Base-by-base conservation (phyloP, 2,888 invertebrate species). In the Thymelicus acteon region DNA sequence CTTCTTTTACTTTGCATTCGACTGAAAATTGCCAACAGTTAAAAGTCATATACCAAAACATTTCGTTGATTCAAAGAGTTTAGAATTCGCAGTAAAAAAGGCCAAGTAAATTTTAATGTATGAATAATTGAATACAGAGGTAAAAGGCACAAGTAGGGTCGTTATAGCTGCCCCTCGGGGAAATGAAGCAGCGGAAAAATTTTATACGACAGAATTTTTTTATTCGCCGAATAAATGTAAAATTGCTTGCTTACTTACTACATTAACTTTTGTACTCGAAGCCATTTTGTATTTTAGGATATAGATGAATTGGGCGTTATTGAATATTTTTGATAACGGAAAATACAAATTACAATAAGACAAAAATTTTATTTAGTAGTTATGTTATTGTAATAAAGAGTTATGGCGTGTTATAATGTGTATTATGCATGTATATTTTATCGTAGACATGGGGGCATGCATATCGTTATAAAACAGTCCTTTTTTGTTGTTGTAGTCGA, bases 51-150 rank as follows among this genome's bases (percentile, higher is more conserved):
- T 85, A 80, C 85, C 86, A 82, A 84, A 85, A 82, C 79, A 82
- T 82, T 79, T 81, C 76, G 80, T 80, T 78, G 84, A 83, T 85
- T 85, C 58, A 82, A 86, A 85, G 84, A 82, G 81, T 79, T 83
- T 82, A 83, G 83, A 84, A 84, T 85, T 82, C 80, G 77, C 73
- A 77, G 76, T 78, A 78, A 79, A 75, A 77, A 78, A 79, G 79
- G 75, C 78, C 75, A 79, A 77, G 80, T 80, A 79, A 84, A 89
- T 86, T 89, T 87, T 85, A 86, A 88, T 87, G 86, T 87, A 89
- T 88, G 90, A 88, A 91, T 90, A 91, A 91, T 90, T 91, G 88
- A 89, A 89, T 88, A 89, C 86, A 86, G 83, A 87, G 86, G 88
- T 85, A 85, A 86, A 85, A 87, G 86, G 86, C 85, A 85, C 82